Conservation (phyloP, 2,113 vertebrate species). For the Larimichthys polyactis region DNA sequence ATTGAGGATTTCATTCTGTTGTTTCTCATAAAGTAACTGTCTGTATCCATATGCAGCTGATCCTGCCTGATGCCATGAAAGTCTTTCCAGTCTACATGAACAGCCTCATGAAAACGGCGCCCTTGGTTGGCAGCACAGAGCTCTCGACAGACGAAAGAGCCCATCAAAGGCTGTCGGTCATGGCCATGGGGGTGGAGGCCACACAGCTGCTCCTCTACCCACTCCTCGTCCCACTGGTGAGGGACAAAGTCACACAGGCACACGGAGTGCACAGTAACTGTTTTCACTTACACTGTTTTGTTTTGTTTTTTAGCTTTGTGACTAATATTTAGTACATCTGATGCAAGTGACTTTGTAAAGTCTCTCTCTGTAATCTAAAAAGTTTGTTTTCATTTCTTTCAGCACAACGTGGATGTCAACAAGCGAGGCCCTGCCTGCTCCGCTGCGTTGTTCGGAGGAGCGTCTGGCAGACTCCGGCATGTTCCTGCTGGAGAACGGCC, state of each 20-base stretch:
- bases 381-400: background rate
- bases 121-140: conserved; percentile 88
- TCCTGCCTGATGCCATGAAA: conserved; percentile 96
- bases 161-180: conserved; percentile 88
- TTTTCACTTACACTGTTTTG: background rate
- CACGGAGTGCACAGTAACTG: background rate
- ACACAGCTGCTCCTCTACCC: conserved; percentile 95
- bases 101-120: conserved; percentile 90
- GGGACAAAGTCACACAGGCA: conserved; percentile 34
- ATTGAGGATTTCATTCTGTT: background rate
- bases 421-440: conserved; percentile 78
- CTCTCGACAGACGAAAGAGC: conserved; percentile 89
- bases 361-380: background rate
- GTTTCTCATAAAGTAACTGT: background rate
- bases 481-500: conserved; percentile 92
- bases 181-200: conserved; percentile 92
- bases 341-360: background rate
- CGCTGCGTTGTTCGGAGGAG: conserved; percentile 92
- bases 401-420: conserved; percentile 90
- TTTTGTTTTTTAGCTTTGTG: too few relatives aligned
- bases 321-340: background rate
- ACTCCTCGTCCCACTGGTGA: conserved; percentile 91
- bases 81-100: conserved; percentile 95
- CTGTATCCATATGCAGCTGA: conserved; percentile 84
- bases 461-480: conserved; percentile 89